Evolutionary conservation across 2,797 vertebrate genomes (phyloP), one percentile per base, ranked within the genome.

Genomic region (Hybognathus amarus): DNA sequence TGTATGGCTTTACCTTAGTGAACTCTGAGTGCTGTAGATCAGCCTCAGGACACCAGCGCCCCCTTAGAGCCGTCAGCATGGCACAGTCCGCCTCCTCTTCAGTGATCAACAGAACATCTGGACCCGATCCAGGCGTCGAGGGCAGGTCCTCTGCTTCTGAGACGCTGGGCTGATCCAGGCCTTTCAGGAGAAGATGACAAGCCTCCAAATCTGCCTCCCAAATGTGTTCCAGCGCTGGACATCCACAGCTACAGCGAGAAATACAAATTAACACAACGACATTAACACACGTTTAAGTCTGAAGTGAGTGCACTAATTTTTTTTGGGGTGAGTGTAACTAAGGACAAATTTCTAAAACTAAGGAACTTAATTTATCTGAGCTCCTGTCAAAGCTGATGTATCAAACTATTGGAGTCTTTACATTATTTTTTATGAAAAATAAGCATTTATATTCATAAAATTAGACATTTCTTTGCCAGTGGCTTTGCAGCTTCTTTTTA

Each of bases 161-260:
- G 90, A 90, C 88, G 89, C 90, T 92, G 45, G 85, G 80, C 85
- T 96, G 89, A 87, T 96, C 94, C 85, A 96, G 92, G 27, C 93
- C 94, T 85, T 88, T 94, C 67, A 97, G 83, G 84, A 97, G 93
- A 77, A 97, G 90, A 90, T 93, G 95, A 90, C 97, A 98, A 1
- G 96, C 94, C 90, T 98, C 96, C 91, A 97, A 91, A 91, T 98
- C 97, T 3, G 96, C 96, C 89, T 96, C 95, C 95, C 96, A 97
- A 87, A 97, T 94, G 87, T 92, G 93, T 86, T 94, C 94, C 89
- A 97, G 89, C 77, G 94, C 93, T 0, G 94, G 94, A 88, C 93
- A 96, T 80, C 92, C 78, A 1, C 93, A 96, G 87, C 97, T 97
- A 87, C 86, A 89, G 87, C 73, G 86, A 89, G 79, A 90, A 54